Conservation (phyloP, 1,140 invertebrate genomes). For the Drosophila oshimai region DNA sequence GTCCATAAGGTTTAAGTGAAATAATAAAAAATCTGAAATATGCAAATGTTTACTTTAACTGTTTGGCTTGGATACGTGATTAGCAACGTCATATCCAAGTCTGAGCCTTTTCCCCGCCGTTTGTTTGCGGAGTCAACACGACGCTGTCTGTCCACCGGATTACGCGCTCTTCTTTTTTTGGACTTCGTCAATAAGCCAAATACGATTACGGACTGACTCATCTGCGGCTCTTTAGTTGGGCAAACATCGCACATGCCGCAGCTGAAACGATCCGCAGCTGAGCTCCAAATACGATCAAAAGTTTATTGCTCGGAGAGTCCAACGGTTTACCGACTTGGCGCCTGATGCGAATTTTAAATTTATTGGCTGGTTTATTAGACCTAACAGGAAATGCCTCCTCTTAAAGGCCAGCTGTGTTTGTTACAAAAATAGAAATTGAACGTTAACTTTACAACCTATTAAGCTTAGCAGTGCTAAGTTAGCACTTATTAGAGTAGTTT, state of each 20-base stretch:
- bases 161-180: slow-evolving; percentile 54
- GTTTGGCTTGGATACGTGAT: slow-evolving; percentile 14
- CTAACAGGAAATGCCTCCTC: slow-evolving; percentile 44
- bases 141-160: slow-evolving; percentile 35
- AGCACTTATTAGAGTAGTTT: no score
- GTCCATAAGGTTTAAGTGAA: slow-evolving; percentile 28
- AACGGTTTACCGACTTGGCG: slow-evolving; percentile 26
- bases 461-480: neutral
- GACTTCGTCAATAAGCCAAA: slow-evolving; percentile 45
- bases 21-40: slow-evolving; percentile 35
- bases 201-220: slow-evolving; percentile 45
- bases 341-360: slow-evolving; percentile 49
- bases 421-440: slow-evolving; percentile 10
- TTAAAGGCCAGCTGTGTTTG: neutral
- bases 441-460: neutral
- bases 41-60: slow-evolving; percentile 13
- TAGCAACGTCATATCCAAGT: slow-evolving; percentile 57
- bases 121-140: slow-evolving; percentile 33
- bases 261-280: slow-evolving; percentile 30
- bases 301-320: slow-evolving; percentile 53
- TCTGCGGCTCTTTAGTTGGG: slow-evolving; percentile 35
- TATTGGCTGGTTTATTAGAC: slow-evolving; percentile 34
- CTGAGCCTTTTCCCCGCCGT: slow-evolving; percentile 31
- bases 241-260: slow-evolving; percentile 62
- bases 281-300: slow-evolving; percentile 59